Conservation (phyloP, 2,888 invertebrate genomes). For the Scrobipalpa costella region DNA sequence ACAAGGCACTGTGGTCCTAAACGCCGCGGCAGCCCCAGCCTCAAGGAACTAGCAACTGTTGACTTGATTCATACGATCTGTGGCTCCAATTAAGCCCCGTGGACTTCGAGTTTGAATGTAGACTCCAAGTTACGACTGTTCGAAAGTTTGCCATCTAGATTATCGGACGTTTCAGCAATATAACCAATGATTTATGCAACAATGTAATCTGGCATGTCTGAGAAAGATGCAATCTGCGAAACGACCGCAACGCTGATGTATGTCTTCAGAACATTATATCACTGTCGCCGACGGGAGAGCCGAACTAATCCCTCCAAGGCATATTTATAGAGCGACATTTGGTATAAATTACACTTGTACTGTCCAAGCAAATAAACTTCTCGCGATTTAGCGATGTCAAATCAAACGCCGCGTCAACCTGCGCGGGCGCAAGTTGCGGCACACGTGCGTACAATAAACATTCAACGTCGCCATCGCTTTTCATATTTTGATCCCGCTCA, state of each 20-base stretch:
- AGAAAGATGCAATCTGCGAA: constrained; percentile 21
- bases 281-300: constrained; percentile 18
- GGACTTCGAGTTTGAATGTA: constrained; percentile 28
- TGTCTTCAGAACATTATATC: constrained; percentile 15
- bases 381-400: constrained; percentile 47
- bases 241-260: constrained; percentile 14
- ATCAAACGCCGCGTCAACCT: constrained; percentile 49
- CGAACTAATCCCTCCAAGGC: constrained; percentile 20
- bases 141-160: constrained; percentile 18
- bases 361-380: constrained; percentile 48
- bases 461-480: constrained; percentile 43
- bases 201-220: constrained; percentile 20
- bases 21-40: background rate
- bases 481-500: constrained; percentile 65
- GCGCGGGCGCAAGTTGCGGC: constrained; percentile 35
- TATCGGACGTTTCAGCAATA: constrained; percentile 18
- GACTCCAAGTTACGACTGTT: constrained; percentile 23
- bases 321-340: constrained; percentile 31
- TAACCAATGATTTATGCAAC: constrained; percentile 4
- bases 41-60: constrained; percentile 40
- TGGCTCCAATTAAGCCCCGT: constrained; percentile 34
- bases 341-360: constrained; percentile 31
- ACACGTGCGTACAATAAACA: constrained; percentile 69
- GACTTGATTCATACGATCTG: constrained; percentile 57
- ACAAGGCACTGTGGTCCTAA: background rate